These are phyloP conservation scores for Oncopodura yosiiana DNA, from an alignment of 1,140 invertebrate genomes.

Conservation along the genomic window DNA sequence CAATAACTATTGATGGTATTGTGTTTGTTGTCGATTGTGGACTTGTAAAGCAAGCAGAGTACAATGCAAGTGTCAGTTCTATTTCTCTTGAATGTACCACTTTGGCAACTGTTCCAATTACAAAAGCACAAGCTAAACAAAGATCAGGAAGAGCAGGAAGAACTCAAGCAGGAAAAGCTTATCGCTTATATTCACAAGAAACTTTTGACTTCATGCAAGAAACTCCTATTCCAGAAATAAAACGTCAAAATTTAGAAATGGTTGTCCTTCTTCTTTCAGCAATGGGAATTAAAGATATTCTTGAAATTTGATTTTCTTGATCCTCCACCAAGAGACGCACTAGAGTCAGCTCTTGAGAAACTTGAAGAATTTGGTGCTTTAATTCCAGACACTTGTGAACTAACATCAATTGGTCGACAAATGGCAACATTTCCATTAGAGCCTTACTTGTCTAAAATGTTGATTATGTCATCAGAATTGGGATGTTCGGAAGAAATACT, in stretches of 20 bases:
- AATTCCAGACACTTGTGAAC: conserved; percentile 74
- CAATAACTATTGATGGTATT: conserved; percentile 19
- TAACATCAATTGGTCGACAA: conserved; percentile 80
- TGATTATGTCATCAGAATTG: conserved; percentile 85
- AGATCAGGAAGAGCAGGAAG: conserved; percentile 47
- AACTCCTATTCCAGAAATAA: conserved; percentile 94
- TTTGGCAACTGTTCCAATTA: conserved; percentile 40
- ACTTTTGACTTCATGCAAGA: conserved; percentile 42
- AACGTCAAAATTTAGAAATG: conserved; percentile 92
- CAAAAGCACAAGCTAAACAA: conserved; percentile 38
- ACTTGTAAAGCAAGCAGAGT: conserved; percentile 5
- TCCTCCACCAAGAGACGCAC: conserved; percentile 93
- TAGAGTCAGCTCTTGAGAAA: conserved; percentile 97
- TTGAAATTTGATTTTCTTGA: conserved; percentile 99
- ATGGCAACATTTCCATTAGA: conserved; percentile 99
- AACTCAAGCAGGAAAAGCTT: conserved; percentile 44
- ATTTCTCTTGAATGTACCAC: background rate
- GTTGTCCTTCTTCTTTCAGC: conserved; percentile 92
- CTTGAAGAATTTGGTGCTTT: conserved; percentile 95
- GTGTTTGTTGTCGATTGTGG: conserved; percentile 17
- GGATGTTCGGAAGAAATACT: conserved; percentile 80
- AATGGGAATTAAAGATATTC: conserved; percentile 82
- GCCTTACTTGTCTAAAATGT: conserved; percentile 95
- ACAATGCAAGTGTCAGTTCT: conserved; percentile 9
- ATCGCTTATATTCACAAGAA: conserved; percentile 43